A percentile compares a stretch with the other conserved stretches of the same genome.
These are phyloP conservation scores for Hemicordylus capensis DNA, from an alignment of 2,113 vertebrate genomes.

Conservation along the genomic window DNA sequence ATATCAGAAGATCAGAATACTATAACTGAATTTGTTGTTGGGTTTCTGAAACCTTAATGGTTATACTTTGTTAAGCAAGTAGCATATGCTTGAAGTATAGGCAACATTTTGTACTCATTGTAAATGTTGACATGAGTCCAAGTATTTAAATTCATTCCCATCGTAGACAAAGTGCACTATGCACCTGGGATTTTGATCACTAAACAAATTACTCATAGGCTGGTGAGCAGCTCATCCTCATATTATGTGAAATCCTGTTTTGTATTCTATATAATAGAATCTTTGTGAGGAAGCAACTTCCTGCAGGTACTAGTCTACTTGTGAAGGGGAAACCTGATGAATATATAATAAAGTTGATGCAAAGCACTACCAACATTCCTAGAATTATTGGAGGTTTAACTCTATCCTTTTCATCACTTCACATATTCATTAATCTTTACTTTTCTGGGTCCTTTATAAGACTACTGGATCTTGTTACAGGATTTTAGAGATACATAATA, in stretches of 20 bases:
- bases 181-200: slow-evolving; percentile 35
- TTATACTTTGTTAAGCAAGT: not conserved
- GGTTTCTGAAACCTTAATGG: not conserved
- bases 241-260: slow-evolving; percentile 16
- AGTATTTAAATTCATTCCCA: not conserved
- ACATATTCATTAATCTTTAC: slow-evolving; percentile 17
- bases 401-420: not conserved
- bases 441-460: not conserved
- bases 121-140: slow-evolving; percentile 2
- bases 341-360: slow-evolving; percentile 13
- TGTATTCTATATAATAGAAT: slow-evolving; percentile 33
- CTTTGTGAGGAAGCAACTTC: slow-evolving; percentile 32
- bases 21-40: not conserved
- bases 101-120: not conserved
- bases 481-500: not conserved
- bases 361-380: slow-evolving; percentile 18
- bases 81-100: not conserved
- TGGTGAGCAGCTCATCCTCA: slow-evolving; percentile 21
- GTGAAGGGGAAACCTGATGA: slow-evolving; percentile 36
- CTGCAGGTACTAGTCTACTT: slow-evolving; percentile 16
- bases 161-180: not conserved
- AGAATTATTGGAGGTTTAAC: slow-evolving; percentile 23
- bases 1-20: not conserved
- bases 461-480: not conserved
- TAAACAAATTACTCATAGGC: slow-evolving; percentile 39